phyloP scores from a whole-genome alignment of 2,888 invertebrate species.

The Zonitis immaculata region DNA sequence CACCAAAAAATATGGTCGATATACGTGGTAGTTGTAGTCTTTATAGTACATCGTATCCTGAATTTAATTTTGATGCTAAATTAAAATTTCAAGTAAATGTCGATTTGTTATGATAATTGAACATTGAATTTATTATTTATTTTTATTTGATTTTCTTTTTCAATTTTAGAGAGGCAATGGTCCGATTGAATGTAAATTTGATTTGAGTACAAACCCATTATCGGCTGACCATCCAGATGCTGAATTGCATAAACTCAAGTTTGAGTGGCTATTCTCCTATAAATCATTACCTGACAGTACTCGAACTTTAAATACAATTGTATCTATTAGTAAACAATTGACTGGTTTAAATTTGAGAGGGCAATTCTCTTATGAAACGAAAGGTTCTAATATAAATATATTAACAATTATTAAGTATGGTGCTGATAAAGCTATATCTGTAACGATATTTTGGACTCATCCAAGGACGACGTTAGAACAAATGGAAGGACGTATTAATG shows the following conservation, averaged over 20 bases:
- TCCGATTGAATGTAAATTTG: slow-evolving; percentile 67
- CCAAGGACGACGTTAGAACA: slow-evolving; percentile 64
- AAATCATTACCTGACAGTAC: slow-evolving; percentile 51
- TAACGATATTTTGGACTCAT: slow-evolving; percentile 56
- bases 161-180: slow-evolving; percentile 60
- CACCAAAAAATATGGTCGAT: slow-evolving; percentile 55
- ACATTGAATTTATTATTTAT: background rate
- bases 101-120: too few relatives aligned
- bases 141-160: slow-evolving; percentile 7
- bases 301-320: slow-evolving; percentile 55
- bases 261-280: slow-evolving; percentile 54
- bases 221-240: slow-evolving; percentile 48
- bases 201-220: slow-evolving; percentile 63
- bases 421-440: slow-evolving; percentile 57
- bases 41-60: slow-evolving; percentile 71
- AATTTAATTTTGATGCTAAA: slow-evolving; percentile 64
- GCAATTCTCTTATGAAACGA: slow-evolving; percentile 52
- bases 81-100: slow-evolving; percentile 62
- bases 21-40: slow-evolving; percentile 63
- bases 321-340: slow-evolving; percentile 61
- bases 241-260: slow-evolving; percentile 57
- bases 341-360: slow-evolving; percentile 64
- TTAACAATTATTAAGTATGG: slow-evolving; percentile 54
- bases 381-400: slow-evolving; percentile 54
- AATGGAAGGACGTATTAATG: slow-evolving; percentile 65